Percentiles rank a stretch among this genome's conserved stretches.
Evolutionary conservation across 2,113 vertebrate genomes (phyloP).

Genomic region (Hypomesus transpacificus): DNA sequence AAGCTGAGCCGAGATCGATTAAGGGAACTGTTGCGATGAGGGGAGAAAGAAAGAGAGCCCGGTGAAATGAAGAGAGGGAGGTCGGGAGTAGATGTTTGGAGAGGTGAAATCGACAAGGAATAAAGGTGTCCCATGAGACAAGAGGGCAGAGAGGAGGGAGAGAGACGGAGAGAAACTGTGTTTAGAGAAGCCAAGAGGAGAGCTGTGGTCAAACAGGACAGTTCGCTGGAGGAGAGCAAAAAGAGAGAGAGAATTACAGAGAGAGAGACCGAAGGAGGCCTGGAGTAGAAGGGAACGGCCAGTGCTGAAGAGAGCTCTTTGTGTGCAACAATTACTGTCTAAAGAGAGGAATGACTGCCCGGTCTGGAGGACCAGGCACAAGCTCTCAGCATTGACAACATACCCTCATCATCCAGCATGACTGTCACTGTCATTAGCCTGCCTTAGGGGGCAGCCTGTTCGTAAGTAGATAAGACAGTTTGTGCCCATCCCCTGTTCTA

Average conservation of each 20-base stretch:
- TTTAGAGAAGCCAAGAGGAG: conserved; percentile 18
- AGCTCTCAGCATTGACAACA: too few species aligned
- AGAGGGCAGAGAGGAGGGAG: background rate
- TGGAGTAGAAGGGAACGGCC: background rate
- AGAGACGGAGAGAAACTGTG: conserved; percentile 31
- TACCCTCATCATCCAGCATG: too few species aligned
- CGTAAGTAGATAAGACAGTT: too few species aligned
- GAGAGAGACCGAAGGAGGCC: background rate
- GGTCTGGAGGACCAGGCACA: too few species aligned
- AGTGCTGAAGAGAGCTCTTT: background rate
- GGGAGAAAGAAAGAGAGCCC: background rate
- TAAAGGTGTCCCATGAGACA: background rate
- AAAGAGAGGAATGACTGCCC: background rate
- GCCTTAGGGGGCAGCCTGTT: too few species aligned
- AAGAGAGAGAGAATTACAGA: background rate
- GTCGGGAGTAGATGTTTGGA: background rate
- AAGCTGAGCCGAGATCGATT: conserved; percentile 67
- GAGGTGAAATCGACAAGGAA: conserved; percentile 1
- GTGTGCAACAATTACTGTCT: background rate
- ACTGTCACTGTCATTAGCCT: too few species aligned
- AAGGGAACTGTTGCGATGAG: conserved; percentile 55
- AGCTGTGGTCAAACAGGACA: background rate
- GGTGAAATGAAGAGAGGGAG: background rate
- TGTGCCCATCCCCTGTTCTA: too few species aligned
- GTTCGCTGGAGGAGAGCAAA: conserved; percentile 1